Evolutionary conservation across 2,888 invertebrate species (phyloP), one percentile per base, ranked within the genome.

Genomic region (Leptogaster cylindrica): DNA sequence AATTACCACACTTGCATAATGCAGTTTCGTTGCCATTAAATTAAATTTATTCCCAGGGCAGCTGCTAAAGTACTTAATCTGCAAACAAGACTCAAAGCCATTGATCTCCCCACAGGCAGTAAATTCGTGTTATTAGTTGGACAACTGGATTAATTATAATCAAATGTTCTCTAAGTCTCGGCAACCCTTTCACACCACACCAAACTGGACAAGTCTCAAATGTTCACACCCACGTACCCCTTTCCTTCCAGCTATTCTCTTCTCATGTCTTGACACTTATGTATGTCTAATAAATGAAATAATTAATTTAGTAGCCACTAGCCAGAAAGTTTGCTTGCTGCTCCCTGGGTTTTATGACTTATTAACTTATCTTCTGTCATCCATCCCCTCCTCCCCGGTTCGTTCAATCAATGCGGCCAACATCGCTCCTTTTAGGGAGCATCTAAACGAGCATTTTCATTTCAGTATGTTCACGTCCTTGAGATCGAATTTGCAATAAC

Each of bases 231-330:
- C n/a, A n/a, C n/a, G 8, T 2, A 3, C 44, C 10, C 3, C 44
- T 18, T 44, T 20, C 44, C 16, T n/a, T 44, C 18, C 1, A 10
- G 20, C 16, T 44, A 7, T 14, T 8, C 14, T 20, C 44, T 44
- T 20, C 46, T 8, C 23, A 18, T 31, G 28, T 52, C 39, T 55
- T n/a, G n/a, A n/a, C n/a, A n/a, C n/a, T n/a, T n/a, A 36, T 20
- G 36, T 18, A 55, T 55, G 39, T 55, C 55, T 55, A 36, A 55
- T 39, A 55, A 55, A 55, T 55, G 55, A 55, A 55, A 55, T 55
- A 55, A 55, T 55, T 55, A 55, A 55, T 55, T 55, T 55, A 55
- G 36, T 39, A 23, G 39, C 25, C 14, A 55, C 23, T 39, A 23
- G 39, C 25, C 14, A 36, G 20, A 39, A 55, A 23, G 55, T 18